Evolutionary conservation across 2,113 vertebrate species (phyloP), one percentile per base, ranked within the genome.

Genomic region (Protobothrops flavoviridis): DNA sequence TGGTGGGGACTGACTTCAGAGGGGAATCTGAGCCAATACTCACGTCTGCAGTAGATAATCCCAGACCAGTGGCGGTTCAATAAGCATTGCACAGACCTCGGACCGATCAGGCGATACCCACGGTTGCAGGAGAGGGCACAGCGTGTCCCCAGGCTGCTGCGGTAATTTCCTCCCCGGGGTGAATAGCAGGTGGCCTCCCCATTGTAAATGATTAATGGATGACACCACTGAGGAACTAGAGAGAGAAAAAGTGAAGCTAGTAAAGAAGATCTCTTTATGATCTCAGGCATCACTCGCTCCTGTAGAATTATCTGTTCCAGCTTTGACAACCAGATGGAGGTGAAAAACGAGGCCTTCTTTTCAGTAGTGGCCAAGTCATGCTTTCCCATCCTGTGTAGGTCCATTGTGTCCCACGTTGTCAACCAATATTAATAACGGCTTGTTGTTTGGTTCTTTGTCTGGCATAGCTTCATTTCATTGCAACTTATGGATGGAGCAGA

Each of bases 11-110:
- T 20, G 26, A n/a, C 13, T 29, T 33, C 20, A 23, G 48, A 43
- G 86, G 48, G 0, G 0, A 1, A 43, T 45, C 29, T 0, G 0
- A 50, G 17, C 0, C 0, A n/a, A 29, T 85, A 98, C 99, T 97
- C 98, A 99, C 99, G 98, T 90, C 98, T 98, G 94, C 99, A 99
- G 95, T 98, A 96, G 0, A 98, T 97, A 0, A 98, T 98, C 94
- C 99, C 99, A 7, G 99, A 99, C 99, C 99, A 99, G 96, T 97
- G 98, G 21, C 99, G 98, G 93, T 3, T 99, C 89, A 97, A 95
- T 92, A 98, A 97, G 96, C 99, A 99, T 50, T 98, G 98, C 5
- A 99, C 96, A 0, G 98, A 97, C 0, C 95, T 97, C 91, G 89
- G 98, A 0, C 99, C 99, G n/a, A 98, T 88, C 94, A 99, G 97